Base-by-base conservation (phyloP, 2,888 invertebrate species). In the Chirona hameri region DNA sequence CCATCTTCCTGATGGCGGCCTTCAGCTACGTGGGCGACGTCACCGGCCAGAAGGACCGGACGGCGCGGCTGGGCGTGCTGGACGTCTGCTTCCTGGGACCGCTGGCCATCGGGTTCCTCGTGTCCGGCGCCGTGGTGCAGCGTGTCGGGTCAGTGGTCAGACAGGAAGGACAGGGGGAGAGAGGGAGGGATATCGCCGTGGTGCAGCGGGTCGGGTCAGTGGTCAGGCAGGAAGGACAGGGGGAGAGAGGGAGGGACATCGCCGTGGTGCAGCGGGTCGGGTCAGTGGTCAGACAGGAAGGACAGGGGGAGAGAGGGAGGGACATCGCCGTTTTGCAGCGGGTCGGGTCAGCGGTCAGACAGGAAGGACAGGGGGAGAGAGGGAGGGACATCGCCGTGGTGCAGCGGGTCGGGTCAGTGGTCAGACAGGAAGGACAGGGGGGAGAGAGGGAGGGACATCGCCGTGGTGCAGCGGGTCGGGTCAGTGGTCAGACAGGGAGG, bases 1-100 rank as follows among this genome's bases (percentile, higher is more conserved):
- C 76, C 24, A 21, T 76, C 18, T 76, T 76, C 76, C 46, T 76
- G 76, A 76, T 76, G 76, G 76, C 76, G 24, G 39, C 76, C 24
- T 76, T 76, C 76, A 76, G 76, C 76, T 76, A 76, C 76, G 18
- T 76, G 46, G 46, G 46, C 39, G 76, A 76, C 39, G 9, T 24
- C 39, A 76, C 76, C 24, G 76, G 76, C 24, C 39, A 21, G 46
- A 7, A 39, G 76, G 46, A 76, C 46, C 76, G 76, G 5, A 76
- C 76, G 21, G 24, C 39, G 14, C 76, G 76, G 21, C 39, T 46
- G 24, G 76, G 27, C 39, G 76, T 76, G 76, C 76, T 76, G 24
- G 76, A 76, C 24, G 39, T 76, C 76, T 52, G 52, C 52, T 12
- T 76, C n/a, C 76, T 76, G 76, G 76, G 39, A 24, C 76, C 76